These are phyloP conservation scores for Cardiocondyla obscurior DNA, from an alignment of 1,140 invertebrate genomes.

Conservation along the genomic window DNA sequence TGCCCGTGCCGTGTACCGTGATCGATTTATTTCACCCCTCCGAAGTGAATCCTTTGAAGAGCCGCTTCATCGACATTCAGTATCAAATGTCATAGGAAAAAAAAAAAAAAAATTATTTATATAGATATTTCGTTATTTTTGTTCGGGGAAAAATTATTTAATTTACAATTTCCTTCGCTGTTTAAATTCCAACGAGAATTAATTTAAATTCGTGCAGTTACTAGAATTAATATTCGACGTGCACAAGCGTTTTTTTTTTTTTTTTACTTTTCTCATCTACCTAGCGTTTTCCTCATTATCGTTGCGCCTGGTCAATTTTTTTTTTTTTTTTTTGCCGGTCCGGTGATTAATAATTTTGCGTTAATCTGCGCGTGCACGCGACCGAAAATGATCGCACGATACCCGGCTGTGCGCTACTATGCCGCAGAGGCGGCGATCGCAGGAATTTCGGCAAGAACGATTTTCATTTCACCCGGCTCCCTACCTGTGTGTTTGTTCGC, in stretches of 20 bases:
- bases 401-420: not conserved
- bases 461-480: slow-evolving; percentile 35
- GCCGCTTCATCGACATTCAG: not conserved
- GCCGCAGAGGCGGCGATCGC: not conserved
- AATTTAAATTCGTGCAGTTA: not conserved
- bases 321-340: not conserved
- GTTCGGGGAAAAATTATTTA: not conserved
- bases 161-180: not conserved
- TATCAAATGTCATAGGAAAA: not conserved
- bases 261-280: not conserved
- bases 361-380: not conserved
- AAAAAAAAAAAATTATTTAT: not conserved
- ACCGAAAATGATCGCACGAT: not conserved
- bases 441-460: slow-evolving; percentile 42
- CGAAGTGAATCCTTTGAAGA: not conserved
- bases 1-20: slow-evolving; percentile 14
- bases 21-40: slow-evolving; percentile 6
- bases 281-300: not conserved
- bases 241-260: no score
- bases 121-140: slow-evolving; percentile 1
- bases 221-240: not conserved
- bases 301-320: not conserved
- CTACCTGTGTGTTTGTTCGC: slow-evolving; percentile 7
- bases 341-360: not conserved
- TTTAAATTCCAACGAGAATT: not conserved